Conservation (phyloP, 2,888 invertebrate genomes). For the Ethmia dodecea region DNA sequence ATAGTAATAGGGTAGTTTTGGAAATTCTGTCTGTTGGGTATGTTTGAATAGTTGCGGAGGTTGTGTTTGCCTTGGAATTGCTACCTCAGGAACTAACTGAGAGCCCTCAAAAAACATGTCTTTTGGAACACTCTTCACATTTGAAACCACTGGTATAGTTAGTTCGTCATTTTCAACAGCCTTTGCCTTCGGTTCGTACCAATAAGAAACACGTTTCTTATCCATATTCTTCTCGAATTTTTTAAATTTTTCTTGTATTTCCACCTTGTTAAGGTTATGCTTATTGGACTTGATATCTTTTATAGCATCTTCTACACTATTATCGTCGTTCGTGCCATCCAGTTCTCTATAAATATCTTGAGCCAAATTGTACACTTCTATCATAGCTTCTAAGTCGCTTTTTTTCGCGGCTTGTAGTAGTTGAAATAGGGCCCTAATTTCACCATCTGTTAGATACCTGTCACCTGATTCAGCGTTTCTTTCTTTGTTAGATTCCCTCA, state of each 20-base stretch:
- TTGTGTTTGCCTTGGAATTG: background rate
- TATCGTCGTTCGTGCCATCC: slow-evolving; percentile 31
- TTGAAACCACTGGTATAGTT: no score
- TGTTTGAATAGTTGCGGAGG: background rate
- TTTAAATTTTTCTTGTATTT: slow-evolving; percentile 11
- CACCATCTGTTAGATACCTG: slow-evolving; percentile 50
- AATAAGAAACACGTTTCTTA: slow-evolving; percentile 30
- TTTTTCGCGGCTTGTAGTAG: slow-evolving; percentile 54
- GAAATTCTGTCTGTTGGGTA: slow-evolving; percentile 28
- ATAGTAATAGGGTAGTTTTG: slow-evolving; percentile 46
- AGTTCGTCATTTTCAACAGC: background rate
- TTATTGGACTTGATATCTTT: slow-evolving; percentile 9
- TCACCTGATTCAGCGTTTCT: slow-evolving; percentile 26
- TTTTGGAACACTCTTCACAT: no score
- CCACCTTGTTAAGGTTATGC: background rate
- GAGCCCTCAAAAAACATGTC: no score
- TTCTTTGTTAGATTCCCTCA: background rate
- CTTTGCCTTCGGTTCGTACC: slow-evolving; percentile 40
- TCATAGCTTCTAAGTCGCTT: slow-evolving; percentile 60
- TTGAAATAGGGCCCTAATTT: slow-evolving; percentile 51
- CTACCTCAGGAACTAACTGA: no score
- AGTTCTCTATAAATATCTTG: slow-evolving; percentile 63
- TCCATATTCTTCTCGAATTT: slow-evolving; percentile 4
- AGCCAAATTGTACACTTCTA: slow-evolving; percentile 62
- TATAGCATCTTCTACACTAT: slow-evolving; percentile 22